Evolutionary conservation across 2,113 vertebrate genomes (phyloP).

Genomic region (Rallus limicola): DNA sequence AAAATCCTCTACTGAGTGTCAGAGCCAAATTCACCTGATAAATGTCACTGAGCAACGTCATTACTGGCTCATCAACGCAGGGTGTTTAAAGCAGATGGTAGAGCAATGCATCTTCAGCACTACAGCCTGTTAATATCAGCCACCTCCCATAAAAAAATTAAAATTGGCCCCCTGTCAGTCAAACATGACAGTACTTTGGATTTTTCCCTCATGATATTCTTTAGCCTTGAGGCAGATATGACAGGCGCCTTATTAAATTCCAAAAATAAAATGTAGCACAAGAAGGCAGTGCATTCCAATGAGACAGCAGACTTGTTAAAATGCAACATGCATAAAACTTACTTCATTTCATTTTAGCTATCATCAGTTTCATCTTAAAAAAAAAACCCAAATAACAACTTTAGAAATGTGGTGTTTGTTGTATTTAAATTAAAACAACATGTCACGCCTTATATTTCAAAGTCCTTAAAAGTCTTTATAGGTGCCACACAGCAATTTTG

Average conservation of each 20-base stretch:
- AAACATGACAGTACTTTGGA: constrained; percentile 85
- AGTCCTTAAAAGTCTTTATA: constrained; percentile 8
- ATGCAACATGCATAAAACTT: constrained; percentile 78
- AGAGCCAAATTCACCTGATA: constrained; percentile 73
- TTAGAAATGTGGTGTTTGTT: constrained; percentile 57
- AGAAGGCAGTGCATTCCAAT: constrained; percentile 81
- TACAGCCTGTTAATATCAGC: constrained; percentile 75
- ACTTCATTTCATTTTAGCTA: constrained; percentile 74
- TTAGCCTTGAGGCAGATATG: constrained; percentile 86
- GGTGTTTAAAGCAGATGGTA: constrained; percentile 75
- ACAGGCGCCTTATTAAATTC: constrained; percentile 87
- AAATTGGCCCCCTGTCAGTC: constrained; percentile 84
- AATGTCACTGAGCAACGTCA: constrained; percentile 78
- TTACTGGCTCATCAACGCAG: constrained; percentile 74
- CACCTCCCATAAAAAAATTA: constrained; percentile 78
- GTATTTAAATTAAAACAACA: constrained; percentile 58
- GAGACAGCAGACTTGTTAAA: constrained; percentile 82
- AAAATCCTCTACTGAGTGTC: constrained; percentile 69
- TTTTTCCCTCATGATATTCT: constrained; percentile 80
- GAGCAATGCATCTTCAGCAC: constrained; percentile 62
- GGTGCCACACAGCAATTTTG: neutral
- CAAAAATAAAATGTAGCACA: constrained; percentile 84
- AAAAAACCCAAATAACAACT: constrained; percentile 64
- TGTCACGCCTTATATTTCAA: constrained; percentile 35
- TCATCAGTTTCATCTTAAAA: constrained; percentile 65